A percentile compares a stretch with the other conserved stretches of the same genome.
Evolutionary conservation across 2,113 vertebrate genomes (phyloP).

Genomic region (Cyanistes caeruleus): DNA sequence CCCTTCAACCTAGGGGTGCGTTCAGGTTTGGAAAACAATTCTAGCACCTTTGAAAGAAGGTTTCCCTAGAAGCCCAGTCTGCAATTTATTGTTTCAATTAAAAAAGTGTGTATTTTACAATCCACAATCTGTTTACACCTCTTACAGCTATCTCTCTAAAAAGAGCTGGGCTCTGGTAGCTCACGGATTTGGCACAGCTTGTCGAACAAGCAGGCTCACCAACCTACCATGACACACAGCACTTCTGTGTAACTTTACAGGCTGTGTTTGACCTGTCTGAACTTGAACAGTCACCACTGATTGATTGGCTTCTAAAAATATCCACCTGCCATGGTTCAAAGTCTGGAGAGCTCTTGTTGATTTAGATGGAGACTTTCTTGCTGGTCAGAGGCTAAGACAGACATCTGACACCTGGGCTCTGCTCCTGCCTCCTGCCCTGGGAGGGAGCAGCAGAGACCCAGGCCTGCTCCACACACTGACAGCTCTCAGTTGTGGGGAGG

Average conservation of each 20-base stretch:
- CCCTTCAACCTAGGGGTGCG: neutral
- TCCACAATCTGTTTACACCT: slow-evolving; percentile 7
- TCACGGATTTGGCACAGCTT: slow-evolving; percentile 9
- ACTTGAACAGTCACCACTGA: slow-evolving; percentile 68
- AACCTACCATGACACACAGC: slow-evolving; percentile 12
- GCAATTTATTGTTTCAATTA: neutral
- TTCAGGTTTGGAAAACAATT: neutral
- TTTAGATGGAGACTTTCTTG: slow-evolving; percentile 48
- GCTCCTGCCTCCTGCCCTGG: neutral
- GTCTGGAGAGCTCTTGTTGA: slow-evolving; percentile 48
- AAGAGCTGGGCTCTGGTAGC: neutral
- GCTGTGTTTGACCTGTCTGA: slow-evolving; percentile 69
- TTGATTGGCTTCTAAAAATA: slow-evolving; percentile 75
- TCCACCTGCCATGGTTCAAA: neutral
- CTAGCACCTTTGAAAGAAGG: neutral
- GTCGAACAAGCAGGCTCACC: neutral
- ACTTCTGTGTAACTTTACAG: slow-evolving; percentile 60
- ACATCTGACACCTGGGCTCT: neutral
- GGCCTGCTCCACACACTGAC: neutral
- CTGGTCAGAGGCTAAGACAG: slow-evolving; percentile 18
- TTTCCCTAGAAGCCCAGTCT: neutral
- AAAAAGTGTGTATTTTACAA: neutral
- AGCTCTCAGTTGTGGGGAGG: neutral
- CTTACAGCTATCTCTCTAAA: neutral
- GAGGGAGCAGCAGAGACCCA: neutral